Base-by-base conservation (phyloP, 2,113 vertebrate genomes). In the Phylloscopus trochilus region DNA sequence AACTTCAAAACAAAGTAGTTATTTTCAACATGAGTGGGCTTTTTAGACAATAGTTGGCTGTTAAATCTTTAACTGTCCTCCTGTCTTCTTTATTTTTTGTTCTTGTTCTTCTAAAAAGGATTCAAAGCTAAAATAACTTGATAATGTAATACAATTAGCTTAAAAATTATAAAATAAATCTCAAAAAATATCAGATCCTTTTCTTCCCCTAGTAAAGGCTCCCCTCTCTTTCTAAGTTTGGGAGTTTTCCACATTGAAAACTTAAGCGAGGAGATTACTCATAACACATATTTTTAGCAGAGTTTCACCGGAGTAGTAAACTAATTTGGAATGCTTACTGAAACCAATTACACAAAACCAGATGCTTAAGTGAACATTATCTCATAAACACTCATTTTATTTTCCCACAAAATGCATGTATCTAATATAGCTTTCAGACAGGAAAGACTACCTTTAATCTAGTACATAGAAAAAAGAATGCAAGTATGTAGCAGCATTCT, bases 1-100 rank as follows among this genome's bases (percentile, higher is more conserved):
- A 69, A 87, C 53, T 66, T 91, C 46, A 79, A 95, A 92, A 91
- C 68, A 93, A 92, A 89, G 69, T 37, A 79, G 56, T 87, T 94
- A 95, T 90, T 97, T 96, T 90, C 84, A 89, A 79, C 51, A 59
- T 20, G 31, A 92, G 58, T 26, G 23, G 55, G 52, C 67, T 30
- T 9, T 90, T 95, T 79, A 79, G 67, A 89, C 62, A 95, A 53
- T 5, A 92, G 15, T 46, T 83, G 55, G 62, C 43, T 92, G 33
- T 20, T 82, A 87, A 82, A 78, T 75, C 62, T 89, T 93, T 79
- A 56, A 46, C 37, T 68, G 24, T 77, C 30, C 8, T 73, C 18
- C 22, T n/a, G 9, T 15, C 24, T 75, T 64, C 60, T 82, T 82
- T 80, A 82, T 93, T 83, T 75, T 41, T 70, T 79, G 10, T 58